Percentiles rank a stretch among this genome's conserved stretches.
phyloP scores from a whole-genome alignment of 2,113 vertebrate species.

The Peromyscus californicus region DNA sequence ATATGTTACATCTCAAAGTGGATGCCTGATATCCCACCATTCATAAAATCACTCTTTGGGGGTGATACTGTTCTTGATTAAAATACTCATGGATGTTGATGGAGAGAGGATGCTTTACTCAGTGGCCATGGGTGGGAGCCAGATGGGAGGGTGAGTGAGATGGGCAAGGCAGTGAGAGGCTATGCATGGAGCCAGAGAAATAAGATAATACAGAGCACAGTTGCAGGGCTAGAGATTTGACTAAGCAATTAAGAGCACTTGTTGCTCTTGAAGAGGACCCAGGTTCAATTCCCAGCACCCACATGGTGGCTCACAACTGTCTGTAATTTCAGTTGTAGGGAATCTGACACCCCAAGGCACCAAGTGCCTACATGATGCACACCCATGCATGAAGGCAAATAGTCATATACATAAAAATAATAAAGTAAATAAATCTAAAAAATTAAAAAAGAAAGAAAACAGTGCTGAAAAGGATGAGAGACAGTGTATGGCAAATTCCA shows the following conservation, averaged over 20 bases:
- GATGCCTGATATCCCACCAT: background rate
- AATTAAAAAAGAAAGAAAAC: background rate
- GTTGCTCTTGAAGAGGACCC: background rate
- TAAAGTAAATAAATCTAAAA: background rate
- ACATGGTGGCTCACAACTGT: background rate
- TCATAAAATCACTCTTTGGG: background rate
- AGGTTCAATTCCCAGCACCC: background rate
- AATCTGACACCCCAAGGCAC: background rate
- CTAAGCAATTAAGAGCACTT: background rate
- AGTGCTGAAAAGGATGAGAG: background rate
- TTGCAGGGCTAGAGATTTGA: background rate
- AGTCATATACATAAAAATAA: background rate
- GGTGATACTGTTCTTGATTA: background rate
- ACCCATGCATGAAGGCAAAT: background rate
- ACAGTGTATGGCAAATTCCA: background rate
- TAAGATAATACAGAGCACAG: background rate
- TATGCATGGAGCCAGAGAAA: background rate
- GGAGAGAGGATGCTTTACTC: background rate
- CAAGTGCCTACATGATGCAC: background rate
- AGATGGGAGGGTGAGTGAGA: background rate
- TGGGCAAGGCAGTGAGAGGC: background rate
- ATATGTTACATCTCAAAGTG: background rate
- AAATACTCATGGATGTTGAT: background rate
- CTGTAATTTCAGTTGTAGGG: background rate
- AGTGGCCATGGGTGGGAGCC: background rate